Conservation (phyloP, 1,140 invertebrate species). For the Drosophila parvula region DNA sequence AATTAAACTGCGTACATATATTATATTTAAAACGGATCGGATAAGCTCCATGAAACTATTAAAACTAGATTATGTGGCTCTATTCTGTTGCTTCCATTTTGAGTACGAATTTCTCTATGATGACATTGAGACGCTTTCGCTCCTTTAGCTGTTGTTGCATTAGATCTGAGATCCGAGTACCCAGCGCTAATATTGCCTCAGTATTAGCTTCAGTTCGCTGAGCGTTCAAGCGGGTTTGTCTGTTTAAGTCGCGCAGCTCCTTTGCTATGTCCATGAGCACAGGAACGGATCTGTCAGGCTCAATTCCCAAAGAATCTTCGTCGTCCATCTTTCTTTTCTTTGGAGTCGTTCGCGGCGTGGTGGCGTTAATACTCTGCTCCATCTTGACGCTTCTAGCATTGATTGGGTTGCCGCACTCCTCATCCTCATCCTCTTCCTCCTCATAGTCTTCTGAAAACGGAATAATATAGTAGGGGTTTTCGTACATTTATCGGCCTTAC, state of each 20-base stretch:
- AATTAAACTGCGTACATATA: neutral
- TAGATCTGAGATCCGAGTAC: conserved; percentile 59
- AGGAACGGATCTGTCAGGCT: conserved; percentile 13
- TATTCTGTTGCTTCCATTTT: conserved; percentile 70
- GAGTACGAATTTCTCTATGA: conserved; percentile 71
- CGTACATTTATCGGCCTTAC: conserved; percentile 11
- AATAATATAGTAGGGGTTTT: neutral
- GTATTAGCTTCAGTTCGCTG: conserved; percentile 65
- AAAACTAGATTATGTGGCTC: neutral
- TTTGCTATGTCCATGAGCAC: conserved; percentile 65
- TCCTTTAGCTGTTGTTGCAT: conserved; percentile 71
- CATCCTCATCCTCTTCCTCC: conserved; percentile 59
- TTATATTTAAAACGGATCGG: neutral
- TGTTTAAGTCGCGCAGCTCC: conserved; percentile 58
- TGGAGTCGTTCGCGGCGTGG: conserved; percentile 3
- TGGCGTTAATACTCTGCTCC: conserved; percentile 23
- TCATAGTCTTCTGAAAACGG: conserved; percentile 17
- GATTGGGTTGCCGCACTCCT: conserved; percentile 26
- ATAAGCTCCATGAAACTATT: neutral
- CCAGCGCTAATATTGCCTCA: conserved; percentile 56
- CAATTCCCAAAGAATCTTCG: conserved; percentile 18
- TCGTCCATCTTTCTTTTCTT: conserved; percentile 45
- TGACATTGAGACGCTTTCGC: conserved; percentile 62
- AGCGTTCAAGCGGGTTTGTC: conserved; percentile 64
- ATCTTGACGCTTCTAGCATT: conserved; percentile 24